Percentiles rank a stretch among this genome's conserved stretches.
phyloP scores from a whole-genome alignment of 2,888 invertebrate species.

The Sabellastarte sp. region DNA sequence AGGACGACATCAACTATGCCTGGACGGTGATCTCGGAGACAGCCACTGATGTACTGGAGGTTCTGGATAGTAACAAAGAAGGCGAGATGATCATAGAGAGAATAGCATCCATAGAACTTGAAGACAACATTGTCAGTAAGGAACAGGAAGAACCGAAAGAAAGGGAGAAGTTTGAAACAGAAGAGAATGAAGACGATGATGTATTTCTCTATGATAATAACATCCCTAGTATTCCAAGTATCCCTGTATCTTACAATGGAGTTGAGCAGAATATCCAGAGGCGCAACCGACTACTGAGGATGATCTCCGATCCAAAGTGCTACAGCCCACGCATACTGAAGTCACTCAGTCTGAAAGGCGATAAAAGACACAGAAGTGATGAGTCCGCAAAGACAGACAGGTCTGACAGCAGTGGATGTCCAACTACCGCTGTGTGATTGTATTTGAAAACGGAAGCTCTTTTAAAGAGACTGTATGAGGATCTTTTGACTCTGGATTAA shows the following conservation, averaged over 20 bases:
- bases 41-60: constrained; percentile 31
- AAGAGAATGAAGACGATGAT: constrained; percentile 31
- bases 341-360: constrained; percentile 40
- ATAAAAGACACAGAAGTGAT: constrained; percentile 9
- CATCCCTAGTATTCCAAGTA: constrained; percentile 34
- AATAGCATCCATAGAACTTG: constrained; percentile 18
- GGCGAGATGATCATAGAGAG: constrained; percentile 17
- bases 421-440: too few species aligned
- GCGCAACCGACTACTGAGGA: constrained; percentile 53
- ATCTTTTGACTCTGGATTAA: too few species aligned
- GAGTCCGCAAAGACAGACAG: neutral
- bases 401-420: too few species aligned
- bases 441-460: too few species aligned
- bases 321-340: constrained; percentile 56
- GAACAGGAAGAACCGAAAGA: constrained; percentile 2
- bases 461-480: too few species aligned
- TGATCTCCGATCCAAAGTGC: constrained; percentile 59
- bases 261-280: constrained; percentile 25
- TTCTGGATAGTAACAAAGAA: constrained; percentile 20
- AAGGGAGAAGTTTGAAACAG: constrained; percentile 11
- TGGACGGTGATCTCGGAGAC: constrained; percentile 56
- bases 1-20: constrained; percentile 69
- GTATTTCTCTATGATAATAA: constrained; percentile 37
- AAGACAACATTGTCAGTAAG: neutral
- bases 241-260: constrained; percentile 1